A percentile compares a stretch with the other conserved stretches of the same genome.
These are phyloP conservation scores for Diarsia rubi DNA, from an alignment of 2,888 invertebrate genomes.

Conservation along the genomic window DNA sequence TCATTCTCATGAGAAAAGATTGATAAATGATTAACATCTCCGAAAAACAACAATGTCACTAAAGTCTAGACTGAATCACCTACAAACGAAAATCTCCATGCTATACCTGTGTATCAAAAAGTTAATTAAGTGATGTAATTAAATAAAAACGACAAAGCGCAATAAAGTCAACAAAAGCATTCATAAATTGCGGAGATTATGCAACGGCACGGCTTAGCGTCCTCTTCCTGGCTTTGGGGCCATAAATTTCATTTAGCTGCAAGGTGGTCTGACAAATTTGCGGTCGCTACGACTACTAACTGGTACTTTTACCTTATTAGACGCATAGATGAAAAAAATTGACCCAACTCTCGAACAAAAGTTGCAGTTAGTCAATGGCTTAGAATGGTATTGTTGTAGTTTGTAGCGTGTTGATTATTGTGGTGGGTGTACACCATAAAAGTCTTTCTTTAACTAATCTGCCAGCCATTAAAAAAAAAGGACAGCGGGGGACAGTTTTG, in stretches of 20 bases:
- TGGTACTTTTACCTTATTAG: slow-evolving; percentile 77
- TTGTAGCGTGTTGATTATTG: slow-evolving; percentile 70
- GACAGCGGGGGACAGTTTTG: slow-evolving; percentile 58
- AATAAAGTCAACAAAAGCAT: slow-evolving; percentile 84
- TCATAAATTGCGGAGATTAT: slow-evolving; percentile 89
- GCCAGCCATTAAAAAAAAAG: slow-evolving; percentile 61
- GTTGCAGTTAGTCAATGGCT: slow-evolving; percentile 54
- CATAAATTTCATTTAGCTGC: slow-evolving; percentile 89
- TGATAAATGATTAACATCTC: not conserved
- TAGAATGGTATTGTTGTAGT: slow-evolving; percentile 58
- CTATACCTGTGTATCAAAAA: slow-evolving; percentile 51
- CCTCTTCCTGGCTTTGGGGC: slow-evolving; percentile 86
- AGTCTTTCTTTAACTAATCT: slow-evolving; percentile 68
- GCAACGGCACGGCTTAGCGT: slow-evolving; percentile 88
- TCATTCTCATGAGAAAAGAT: not conserved
- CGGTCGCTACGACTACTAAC: slow-evolving; percentile 82
- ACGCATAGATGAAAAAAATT: slow-evolving; percentile 69
- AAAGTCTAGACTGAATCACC: not conserved
- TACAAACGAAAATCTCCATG: slow-evolving; percentile 5
- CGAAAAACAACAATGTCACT: not conserved
- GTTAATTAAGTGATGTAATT: slow-evolving; percentile 71
- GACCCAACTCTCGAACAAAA: slow-evolving; percentile 58
- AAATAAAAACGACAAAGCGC: slow-evolving; percentile 82
- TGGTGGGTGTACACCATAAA: slow-evolving; percentile 64
- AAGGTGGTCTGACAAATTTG: slow-evolving; percentile 91